phyloP scores from a whole-genome alignment of 2,888 invertebrate species.

The Sycophila texana region DNA sequence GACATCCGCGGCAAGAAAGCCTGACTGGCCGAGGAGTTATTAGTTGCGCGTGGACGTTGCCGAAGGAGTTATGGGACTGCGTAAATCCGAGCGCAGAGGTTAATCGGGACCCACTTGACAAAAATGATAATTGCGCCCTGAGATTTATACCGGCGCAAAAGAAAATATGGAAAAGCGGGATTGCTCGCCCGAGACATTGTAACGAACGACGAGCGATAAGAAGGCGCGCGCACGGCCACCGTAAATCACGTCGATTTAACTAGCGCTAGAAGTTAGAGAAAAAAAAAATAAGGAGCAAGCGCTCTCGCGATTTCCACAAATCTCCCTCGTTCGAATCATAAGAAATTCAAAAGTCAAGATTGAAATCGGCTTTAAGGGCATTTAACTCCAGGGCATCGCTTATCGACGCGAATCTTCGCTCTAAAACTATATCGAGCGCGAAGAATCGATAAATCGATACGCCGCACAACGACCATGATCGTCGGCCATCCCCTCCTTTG shows the following conservation, averaged over 20 bases:
- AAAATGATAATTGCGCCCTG: not conserved
- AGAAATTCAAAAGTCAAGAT: constrained; percentile 46
- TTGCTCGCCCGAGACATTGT: not conserved
- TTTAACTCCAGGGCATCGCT: not conserved
- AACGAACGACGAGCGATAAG: not conserved
- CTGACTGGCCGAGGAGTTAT: not conserved
- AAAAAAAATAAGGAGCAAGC: too few species aligned
- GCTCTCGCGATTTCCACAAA: constrained; percentile 15
- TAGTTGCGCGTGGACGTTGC: not conserved
- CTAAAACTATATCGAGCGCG: constrained; percentile 42
- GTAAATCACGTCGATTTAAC: too few species aligned
- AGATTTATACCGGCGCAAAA: not conserved
- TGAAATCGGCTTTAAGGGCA: constrained; percentile 16
- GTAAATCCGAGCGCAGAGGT: not conserved
- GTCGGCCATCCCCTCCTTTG: too few species aligned
- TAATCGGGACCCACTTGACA: not conserved
- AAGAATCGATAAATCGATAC: constrained; percentile 53
- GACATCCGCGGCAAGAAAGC: not conserved
- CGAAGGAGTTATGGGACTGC: constrained; percentile 15
- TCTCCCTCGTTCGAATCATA: constrained; percentile 20
- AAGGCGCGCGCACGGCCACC: not conserved
- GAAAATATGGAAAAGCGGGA: not conserved
- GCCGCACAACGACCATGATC: not conserved
- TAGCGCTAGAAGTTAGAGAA: too few species aligned
- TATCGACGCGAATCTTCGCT: constrained; percentile 42